Base-by-base conservation (phyloP, 2,888 invertebrate species). In the Bombyx huttoni region DNA sequence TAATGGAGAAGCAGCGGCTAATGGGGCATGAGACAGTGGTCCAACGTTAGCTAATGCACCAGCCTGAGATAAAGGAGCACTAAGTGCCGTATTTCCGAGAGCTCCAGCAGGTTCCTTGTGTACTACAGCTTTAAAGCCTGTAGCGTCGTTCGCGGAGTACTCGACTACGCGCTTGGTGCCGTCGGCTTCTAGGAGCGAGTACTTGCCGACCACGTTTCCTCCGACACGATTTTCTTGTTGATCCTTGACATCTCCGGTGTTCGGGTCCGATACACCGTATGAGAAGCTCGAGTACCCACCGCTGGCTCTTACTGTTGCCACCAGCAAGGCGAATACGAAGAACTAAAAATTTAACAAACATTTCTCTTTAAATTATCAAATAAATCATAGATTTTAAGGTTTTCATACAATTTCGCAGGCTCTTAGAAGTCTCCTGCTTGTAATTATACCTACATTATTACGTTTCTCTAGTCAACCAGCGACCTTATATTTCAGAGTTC, bases 81-180 rank as follows among this genome's bases (percentile, higher is more conserved):
- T 53, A 34, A 56, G 45, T 8, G 59, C 54, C n/a, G n/a, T n/a
- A 45, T 64, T 56, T 10, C 71, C 72, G 52, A 60, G 59, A 51
- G 60, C 60, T 24, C 64, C 64, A 51, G 75, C 70, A 55, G 75
- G 76, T 34, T 77, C 77, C 52, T 81, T 79, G 53, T 75, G 74
- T 12, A 81, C 75, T 13, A 79, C 72, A 50, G 80, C 80, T 56
- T 77, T 78, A 60, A 81, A 81, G 57, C 78, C 79, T 57, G 72
- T 65, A 35, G 73, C 70, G 50, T 79, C 69, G 57, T 81, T 73
- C 46, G 79, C 78, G 13, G 72, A 66, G 59, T 91, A 91, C 59
- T 91, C 91, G 2, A 91, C 91, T 12, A 89, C 89, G 55, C 91
- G 88, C 57, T 78, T 79, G 8, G 89, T 89, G 59, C 91, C 91